Conservation (phyloP, 2,888 invertebrate species). For the Agapostemon virescens region DNA sequence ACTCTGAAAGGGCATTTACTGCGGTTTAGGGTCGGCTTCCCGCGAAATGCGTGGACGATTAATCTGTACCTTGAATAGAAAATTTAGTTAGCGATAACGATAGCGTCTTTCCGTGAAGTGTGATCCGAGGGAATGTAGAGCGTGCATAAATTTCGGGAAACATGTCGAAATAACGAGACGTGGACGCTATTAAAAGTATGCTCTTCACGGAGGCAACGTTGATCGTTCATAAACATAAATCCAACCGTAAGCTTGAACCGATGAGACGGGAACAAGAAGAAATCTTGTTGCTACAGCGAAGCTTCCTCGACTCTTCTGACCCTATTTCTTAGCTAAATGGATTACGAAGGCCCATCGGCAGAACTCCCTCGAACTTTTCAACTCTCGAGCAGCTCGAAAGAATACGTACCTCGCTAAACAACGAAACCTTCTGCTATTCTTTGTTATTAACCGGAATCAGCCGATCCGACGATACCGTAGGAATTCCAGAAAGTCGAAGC, state of each 20-base stretch:
- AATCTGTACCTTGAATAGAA: not conserved
- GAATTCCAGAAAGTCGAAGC: not conserved
- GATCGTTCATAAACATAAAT: not conserved
- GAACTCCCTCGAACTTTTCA: not conserved
- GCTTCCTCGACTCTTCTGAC: not conserved
- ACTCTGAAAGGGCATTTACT: not conserved
- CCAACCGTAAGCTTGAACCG: not conserved
- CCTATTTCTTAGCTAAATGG: not conserved
- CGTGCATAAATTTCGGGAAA: not conserved
- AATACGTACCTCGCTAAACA: not conserved
- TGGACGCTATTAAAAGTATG: not conserved
- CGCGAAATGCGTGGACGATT: not conserved
- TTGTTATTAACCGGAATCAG: not conserved
- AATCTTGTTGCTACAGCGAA: not conserved
- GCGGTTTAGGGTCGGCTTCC: not conserved
- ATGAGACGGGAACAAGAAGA: not conserved
- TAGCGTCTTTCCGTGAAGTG: not conserved
- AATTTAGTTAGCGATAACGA: not conserved
- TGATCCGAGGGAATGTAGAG: not conserved
- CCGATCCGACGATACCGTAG: not conserved
- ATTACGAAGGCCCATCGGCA: not conserved
- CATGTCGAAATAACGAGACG: not conserved
- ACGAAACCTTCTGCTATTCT: not conserved
- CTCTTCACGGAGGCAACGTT: not conserved
- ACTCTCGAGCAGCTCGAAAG: not conserved